These are phyloP conservation scores for Pangasianodon hypophthalmus DNA, from an alignment of 2,113 vertebrate species.

Conservation along the genomic window DNA sequence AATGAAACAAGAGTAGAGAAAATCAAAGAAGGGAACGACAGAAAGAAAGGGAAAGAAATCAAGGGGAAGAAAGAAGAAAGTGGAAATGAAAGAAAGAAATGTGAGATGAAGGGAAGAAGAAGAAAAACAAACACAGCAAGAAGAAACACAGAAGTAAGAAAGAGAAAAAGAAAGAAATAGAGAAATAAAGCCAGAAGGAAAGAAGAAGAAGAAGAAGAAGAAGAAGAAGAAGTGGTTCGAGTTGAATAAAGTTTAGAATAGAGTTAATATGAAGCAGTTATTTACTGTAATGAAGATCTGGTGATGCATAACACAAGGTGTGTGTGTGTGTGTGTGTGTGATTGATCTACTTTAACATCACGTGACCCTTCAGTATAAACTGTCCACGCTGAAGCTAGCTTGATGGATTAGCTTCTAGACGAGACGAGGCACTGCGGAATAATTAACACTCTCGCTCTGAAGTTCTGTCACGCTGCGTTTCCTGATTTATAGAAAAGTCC, in stretches of 20 bases:
- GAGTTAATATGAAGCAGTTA: too few species aligned
- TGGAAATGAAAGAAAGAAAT: too few species aligned
- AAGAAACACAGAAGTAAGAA: too few species aligned
- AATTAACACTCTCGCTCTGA: constrained; percentile 46
- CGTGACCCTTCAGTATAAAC: neutral
- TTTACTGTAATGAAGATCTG: neutral
- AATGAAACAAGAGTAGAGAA: too few species aligned
- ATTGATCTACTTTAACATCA: neutral
- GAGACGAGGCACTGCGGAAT: constrained; percentile 43
- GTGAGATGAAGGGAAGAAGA: too few species aligned
- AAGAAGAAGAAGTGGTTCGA: too few species aligned
- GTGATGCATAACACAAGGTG: neutral
- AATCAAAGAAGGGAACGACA: too few species aligned
- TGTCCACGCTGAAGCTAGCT: neutral
- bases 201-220: too few species aligned
- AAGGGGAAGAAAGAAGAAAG: neutral
- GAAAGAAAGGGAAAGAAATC: neutral
- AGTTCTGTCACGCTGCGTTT: constrained; percentile 34
- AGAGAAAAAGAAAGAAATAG: too few species aligned
- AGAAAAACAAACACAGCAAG: too few species aligned
- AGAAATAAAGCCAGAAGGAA: too few species aligned
- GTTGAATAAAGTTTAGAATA: too few species aligned
- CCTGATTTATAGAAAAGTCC: constrained; percentile 21
- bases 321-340: neutral
- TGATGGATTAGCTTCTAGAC: constrained; percentile 49